Base-by-base conservation (phyloP, 2,888 invertebrate species). In the Zonitis immaculata region DNA sequence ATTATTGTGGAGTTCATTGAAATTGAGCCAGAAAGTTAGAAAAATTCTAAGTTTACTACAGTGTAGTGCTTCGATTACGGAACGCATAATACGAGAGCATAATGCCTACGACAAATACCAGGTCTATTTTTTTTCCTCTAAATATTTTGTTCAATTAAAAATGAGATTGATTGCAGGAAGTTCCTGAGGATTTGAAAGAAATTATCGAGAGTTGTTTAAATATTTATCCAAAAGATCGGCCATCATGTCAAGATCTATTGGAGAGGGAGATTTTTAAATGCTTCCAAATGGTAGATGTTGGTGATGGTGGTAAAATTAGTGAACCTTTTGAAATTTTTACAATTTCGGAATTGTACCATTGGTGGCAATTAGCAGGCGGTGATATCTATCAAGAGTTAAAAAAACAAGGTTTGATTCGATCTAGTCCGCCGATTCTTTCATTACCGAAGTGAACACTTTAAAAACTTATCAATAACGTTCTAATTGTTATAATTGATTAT, bases 291-390 rank as follows among this genome's bases (percentile, higher is more conserved):
- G 61, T 56, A 22, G 64, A 67, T 52, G 52, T 54, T 16, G 63
- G 62, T 22, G 68, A 72, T 12, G 70, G 65, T 6, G 70, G 74
- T 51, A 71, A 73, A 56, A 68, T 72, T 47, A 67, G 66, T 42
- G 60, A 68, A 56, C 65, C 66, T 1, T 75, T 70, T 55, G 69
- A 74, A 60, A 67, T 70, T 16, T 75, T 76, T 54, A 76, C 86
- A 9, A 77, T 96, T 59, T 85, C 89, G 57, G 91, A 95, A 70
- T 80, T 95, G 22, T 98, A 95, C 73, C 89, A 95, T 72, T 84
- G 95, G 76, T 98, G 98, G 98, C 91, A 92, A 72, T 73, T 98
- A 51, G 92, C 97, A 14, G 98, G 98, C 1, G 96, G 96, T 0
- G 96, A 97, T 77, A 88, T 96, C 49, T 89, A 91, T 57, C 81